Base-by-base conservation (phyloP, 2,797 vertebrate species). In the Enteromius radiatus region DNA sequence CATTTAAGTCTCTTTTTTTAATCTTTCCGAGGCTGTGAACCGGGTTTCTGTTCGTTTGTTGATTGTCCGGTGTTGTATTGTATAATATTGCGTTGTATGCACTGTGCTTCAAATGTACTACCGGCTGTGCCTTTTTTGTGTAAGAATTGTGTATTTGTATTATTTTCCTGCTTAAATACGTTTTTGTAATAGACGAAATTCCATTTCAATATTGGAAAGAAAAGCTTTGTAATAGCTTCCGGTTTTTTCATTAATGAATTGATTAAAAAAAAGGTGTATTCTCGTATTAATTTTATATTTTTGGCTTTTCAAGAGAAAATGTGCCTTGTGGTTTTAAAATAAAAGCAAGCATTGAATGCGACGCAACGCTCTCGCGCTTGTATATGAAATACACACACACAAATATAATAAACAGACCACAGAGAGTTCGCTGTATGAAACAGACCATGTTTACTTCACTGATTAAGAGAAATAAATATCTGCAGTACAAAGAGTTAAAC, bases 61-160 rank as follows among this genome's bases (percentile, higher is more conserved):
- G 86, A 90, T 81, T 78, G 84, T 80, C 79, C 77, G 85, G 81
- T 88, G 85, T 87, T 87, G 76, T 89, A 88, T 89, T 84, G 84
- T 89, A 78, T 79, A 88, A 85, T 88, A 88, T 84, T 92, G 92
- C 92, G 82, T 95, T 93, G 91, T 95, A 95, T 94, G 94, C 95
- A 94, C 94, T 95, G 91, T 94, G 95, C 94, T 95, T 96, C 87
- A 91, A 93, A 90, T 90, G 92, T 93, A 94, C 94, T 96, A 95
- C 96, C 96, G 94, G 95, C 95, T 95, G 97, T 98, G 97, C 96
- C 96, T 99, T 97, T 90, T 92, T 94, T 94, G 92, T 94, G 94
- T 95, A 95, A 94, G 84, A 91, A 92, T 93, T 95, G 92, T 95
- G 94, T 96, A 96, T 95, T 96, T 96, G 94, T 94, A 93, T 96